Evolutionary conservation across 2,888 invertebrate species (phyloP), one percentile per base, ranked within the genome.

Genomic region (Pheosia gnoma): DNA sequence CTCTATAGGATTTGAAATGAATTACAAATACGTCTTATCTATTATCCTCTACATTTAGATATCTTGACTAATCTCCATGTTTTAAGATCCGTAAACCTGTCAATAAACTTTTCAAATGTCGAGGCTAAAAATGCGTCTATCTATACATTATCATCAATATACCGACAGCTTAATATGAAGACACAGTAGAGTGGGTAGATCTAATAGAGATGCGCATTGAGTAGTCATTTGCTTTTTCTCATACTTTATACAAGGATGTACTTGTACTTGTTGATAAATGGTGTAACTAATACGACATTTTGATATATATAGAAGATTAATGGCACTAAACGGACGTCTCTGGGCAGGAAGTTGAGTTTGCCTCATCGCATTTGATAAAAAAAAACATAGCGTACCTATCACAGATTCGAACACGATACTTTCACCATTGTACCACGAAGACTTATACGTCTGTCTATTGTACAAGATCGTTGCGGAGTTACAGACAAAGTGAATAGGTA

Each of bases 81-180:
- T 66, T 66, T 56, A 61, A 77, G 72, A 77, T 79, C 74, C 75
- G 75, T 71, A 65, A 75, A 74, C 75, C 71, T 68, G 71, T 74
- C 72, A 68, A 71, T 72, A 74, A 75, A 73, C 63, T 70, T 61
- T 59, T 63, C 59, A 76, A 80, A 81, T 75, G 76, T 77, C 78
- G 72, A 80, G 79, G 82, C 59, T 73, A 58, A 63, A 59, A 71
- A 65, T n/a, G n/a, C 13, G 49, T 51, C 7, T 13, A 13, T 25
- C 25, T 25, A 25, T 25, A 25, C 25, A 25, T 25, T 25, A 25
- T 51, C 13, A 10, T 45, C 45, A 45, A 45, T 51, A 51, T 51
- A 25, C 25, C 13, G 8, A 51, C 13, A 51, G 49, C 5, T 51
- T 51, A 13, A 51, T 51, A 13, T 51, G 5, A 51, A 13, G 49